Evolutionary conservation across 30 jellyfish, hydroid and myxozoan genomes (phyloP).

Genomic region (Mastigias papua): DNA sequence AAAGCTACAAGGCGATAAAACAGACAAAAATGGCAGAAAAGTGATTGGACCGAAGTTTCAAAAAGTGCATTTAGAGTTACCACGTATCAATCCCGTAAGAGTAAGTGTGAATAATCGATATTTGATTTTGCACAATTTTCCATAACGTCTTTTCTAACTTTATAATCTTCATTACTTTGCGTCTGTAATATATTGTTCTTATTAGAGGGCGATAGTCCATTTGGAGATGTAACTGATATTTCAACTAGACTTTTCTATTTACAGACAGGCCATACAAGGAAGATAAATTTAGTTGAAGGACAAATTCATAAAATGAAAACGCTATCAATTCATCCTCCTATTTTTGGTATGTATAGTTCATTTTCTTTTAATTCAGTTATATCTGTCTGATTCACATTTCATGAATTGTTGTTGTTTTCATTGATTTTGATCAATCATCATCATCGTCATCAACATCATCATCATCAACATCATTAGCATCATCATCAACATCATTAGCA

Average conservation of each 20-base stretch:
- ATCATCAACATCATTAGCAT: no score
- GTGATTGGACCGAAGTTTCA: slow-evolving; percentile 84
- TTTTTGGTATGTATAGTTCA: slow-evolving; percentile 68
- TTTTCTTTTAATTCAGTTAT: neutral
- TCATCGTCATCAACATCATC: no score
- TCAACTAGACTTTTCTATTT: neutral
- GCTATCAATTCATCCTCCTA: slow-evolving; percentile 75
- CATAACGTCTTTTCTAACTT: no score
- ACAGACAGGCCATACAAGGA: slow-evolving; percentile 80
- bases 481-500: no score
- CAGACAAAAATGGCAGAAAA: neutral
- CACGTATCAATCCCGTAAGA: slow-evolving; percentile 65
- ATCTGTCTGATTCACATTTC: neutral
- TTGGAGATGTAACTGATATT: no score
- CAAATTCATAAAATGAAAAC: slow-evolving; percentile 66
- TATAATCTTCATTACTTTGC: no score
- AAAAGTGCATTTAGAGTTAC: slow-evolving; percentile 78
- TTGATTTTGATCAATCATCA: no score
- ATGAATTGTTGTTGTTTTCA: no score
- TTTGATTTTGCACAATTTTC: no score
- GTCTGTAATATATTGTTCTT: no score
- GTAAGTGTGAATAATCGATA: slow-evolving; percentile 30
- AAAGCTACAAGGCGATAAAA: neutral
- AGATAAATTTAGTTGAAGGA: slow-evolving; percentile 33
- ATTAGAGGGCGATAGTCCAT: no score